phyloP scores from a whole-genome alignment of 2,797 vertebrate species.

The Poecile montanus region DNA sequence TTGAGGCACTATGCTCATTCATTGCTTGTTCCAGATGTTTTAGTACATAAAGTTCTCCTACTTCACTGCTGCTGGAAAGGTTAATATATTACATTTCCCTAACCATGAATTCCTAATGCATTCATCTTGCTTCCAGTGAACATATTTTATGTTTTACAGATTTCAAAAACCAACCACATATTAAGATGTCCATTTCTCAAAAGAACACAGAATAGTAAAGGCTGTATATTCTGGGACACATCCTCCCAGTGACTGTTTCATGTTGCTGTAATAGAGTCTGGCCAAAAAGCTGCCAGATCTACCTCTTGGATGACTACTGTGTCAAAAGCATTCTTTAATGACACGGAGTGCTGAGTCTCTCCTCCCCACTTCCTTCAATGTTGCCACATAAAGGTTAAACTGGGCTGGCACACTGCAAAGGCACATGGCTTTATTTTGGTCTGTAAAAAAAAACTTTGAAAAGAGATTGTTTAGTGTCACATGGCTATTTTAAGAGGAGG shows the following conservation, averaged over 20 bases:
- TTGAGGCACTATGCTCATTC: not conserved
- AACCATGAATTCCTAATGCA: not conserved
- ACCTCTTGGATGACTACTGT: not conserved
- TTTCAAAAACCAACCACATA: not conserved
- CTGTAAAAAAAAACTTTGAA: not conserved
- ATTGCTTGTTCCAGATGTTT: not conserved
- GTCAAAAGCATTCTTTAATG: conserved; percentile 44
- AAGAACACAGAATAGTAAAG: not conserved
- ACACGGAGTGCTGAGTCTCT: not conserved
- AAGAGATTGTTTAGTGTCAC: not conserved
- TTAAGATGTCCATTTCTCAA: not conserved
- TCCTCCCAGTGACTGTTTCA: not conserved
- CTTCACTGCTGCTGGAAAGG: not conserved
- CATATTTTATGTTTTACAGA: not conserved
- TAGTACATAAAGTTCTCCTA: not conserved
- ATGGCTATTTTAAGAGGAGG: not conserved
- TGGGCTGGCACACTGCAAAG: not conserved
- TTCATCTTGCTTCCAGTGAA: not conserved
- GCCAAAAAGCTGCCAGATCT: not conserved
- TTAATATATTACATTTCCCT: not conserved
- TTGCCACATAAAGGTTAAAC: not conserved
- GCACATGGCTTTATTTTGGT: not conserved
- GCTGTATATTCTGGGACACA: not conserved
- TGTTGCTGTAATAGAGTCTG: not conserved
- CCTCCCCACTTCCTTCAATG: not conserved